phyloP scores from a whole-genome alignment of 2,888 invertebrate genomes.

The Auanema freiburgensis region DNA sequence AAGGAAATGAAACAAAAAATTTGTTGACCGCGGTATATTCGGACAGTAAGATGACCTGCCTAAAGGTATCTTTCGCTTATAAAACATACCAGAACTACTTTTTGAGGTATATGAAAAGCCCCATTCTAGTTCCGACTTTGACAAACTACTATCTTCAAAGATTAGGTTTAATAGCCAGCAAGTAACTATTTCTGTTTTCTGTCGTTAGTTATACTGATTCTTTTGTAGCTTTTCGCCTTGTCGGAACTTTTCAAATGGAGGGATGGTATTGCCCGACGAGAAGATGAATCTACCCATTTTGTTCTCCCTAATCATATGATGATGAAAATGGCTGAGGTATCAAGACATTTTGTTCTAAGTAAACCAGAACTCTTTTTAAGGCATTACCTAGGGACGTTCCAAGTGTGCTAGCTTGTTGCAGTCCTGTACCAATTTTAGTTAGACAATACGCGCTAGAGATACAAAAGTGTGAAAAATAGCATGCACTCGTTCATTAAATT shows the following conservation, averaged over 20 bases:
- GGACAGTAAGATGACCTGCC: conserved; percentile 77
- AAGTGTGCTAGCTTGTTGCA: conserved; percentile 88
- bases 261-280: conserved; percentile 78
- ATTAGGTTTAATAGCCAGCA: conserved; percentile 76
- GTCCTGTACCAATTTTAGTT: conserved; percentile 83
- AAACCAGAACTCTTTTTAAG: conserved; percentile 13
- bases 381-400: conserved; percentile 57
- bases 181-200: neutral
- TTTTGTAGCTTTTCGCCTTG: conserved; percentile 71
- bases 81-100: neutral
- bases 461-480: conserved; percentile 33
- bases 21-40: conserved; percentile 75
- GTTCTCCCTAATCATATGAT: conserved; percentile 95
- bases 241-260: conserved; percentile 84
- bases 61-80: conserved; percentile 66
- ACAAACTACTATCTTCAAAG: conserved; percentile 74
- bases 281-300: conserved; percentile 90
- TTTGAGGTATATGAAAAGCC: conserved; percentile 80
- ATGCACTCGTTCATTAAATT: neutral
- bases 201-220: neutral
- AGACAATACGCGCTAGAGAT: conserved; percentile 61
- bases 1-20: conserved; percentile 68
- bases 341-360: neutral
- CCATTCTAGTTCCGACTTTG: conserved; percentile 74
- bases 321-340: conserved; percentile 80